Base-by-base conservation (phyloP, 2,888 invertebrate species). In the Sphaeridia pumilis region DNA sequence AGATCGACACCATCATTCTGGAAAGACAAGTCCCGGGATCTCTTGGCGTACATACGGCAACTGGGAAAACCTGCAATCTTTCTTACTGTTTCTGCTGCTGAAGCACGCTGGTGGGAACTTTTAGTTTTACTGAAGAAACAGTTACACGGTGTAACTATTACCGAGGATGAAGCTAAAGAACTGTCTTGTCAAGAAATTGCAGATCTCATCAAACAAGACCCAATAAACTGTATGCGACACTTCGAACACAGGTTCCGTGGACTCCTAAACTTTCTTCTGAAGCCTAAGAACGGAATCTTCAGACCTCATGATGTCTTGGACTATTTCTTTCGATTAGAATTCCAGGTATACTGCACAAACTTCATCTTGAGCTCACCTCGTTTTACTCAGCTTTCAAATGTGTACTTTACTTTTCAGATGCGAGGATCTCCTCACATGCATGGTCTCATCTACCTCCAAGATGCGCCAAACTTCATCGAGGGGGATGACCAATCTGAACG, bases 41-140 rank as follows among this genome's bases (percentile, higher is more conserved):
- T 56, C 4, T 26, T 57, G 10, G 49, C 58, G 2, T 58, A 58
- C 55, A 41, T 57, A 1, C 38, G 58, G 21, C 54, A 56, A 36
- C 7, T 55, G 4, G 55, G 55, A 42, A 47, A 31, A 2, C 46
- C 46, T 25, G 21, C 54, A 5, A 41, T 60, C 10, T 59, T 59
- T 35, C 47, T 59, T 28, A 59, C 58, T 0, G 24, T 58, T 1
- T 56, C 56, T 10, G 56, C 58, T 17, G 59, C 57, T 4, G 59
- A 59, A 35, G 36, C 49, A 4, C 43, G 46, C 20, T 59, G 59
- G 58, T 24, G 20, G 1, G 52, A 56, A 10, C 45, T 57, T 1
- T 12, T 59, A 10, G 41, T 31, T 4, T 44, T 45, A 21, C 41
- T 60, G 1, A 25, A 4, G 2, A 45, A 50, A 42, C 4, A 51